phyloP scores from a whole-genome alignment of 2,888 invertebrate species.

The Leucania comma region DNA sequence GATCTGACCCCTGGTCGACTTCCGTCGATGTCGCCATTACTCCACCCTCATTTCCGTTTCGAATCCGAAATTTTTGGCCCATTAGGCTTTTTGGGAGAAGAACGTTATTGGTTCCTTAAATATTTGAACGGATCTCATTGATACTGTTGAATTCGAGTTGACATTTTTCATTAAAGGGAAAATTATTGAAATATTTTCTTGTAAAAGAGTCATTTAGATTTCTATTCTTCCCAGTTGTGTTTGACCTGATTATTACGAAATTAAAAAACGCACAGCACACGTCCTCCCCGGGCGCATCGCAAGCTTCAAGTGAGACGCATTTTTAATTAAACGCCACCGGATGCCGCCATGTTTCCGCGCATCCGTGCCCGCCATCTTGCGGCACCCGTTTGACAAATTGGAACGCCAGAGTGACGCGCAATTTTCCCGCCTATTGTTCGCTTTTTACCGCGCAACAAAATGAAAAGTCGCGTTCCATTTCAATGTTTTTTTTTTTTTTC shows the following conservation, averaged over 20 bases:
- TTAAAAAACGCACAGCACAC: constrained; percentile 69
- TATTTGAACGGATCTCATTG: constrained; percentile 38
- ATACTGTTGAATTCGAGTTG: background rate
- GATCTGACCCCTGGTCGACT: constrained; percentile 75
- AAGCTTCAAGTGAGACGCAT: constrained; percentile 86
- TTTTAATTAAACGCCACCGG: constrained; percentile 89
- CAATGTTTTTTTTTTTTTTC: constrained; percentile 78
- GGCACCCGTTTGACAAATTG: constrained; percentile 90
- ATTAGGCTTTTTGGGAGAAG: constrained; percentile 63
- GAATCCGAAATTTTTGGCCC: constrained; percentile 71
- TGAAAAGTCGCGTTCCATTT: constrained; percentile 88
- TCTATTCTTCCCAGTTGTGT: constrained; percentile 38
- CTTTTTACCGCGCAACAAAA: constrained; percentile 88
- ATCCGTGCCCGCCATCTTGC: constrained; percentile 88
- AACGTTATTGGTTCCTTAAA: constrained; percentile 45
- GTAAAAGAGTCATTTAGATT: constrained; percentile 3
- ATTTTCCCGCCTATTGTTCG: constrained; percentile 90
- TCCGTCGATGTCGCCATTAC: constrained; percentile 80
- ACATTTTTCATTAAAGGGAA: background rate
- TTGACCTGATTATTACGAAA: constrained; percentile 66
- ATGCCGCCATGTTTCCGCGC: constrained; percentile 84
- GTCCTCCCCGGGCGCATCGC: constrained; percentile 73
- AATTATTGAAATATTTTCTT: background rate
- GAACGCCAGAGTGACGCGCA: constrained; percentile 90
- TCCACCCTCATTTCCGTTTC: constrained; percentile 78